Evolutionary conservation across 2,888 invertebrate species (phyloP), one percentile per base, ranked within the genome.

Genomic region (Dusona sp.): DNA sequence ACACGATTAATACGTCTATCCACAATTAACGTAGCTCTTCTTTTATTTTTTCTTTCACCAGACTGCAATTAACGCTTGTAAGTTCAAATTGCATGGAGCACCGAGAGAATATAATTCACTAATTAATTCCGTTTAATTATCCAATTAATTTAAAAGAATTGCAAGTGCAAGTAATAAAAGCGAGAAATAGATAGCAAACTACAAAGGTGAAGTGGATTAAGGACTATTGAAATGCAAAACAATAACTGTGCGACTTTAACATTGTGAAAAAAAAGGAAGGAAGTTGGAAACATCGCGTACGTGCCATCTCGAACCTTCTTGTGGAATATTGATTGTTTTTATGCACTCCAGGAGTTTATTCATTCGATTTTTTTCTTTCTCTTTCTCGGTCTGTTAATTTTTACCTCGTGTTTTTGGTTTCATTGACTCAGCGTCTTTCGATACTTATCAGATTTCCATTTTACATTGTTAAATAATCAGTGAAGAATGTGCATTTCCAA

Each of bases 121-220:
- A 36, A 61, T 64, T 29, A n/a, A 68, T 79, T 61, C 61, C n/a
- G 13, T 19, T 42, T 11, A 79, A 70, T 79, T 61, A 61, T 29
- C 3, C 7, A 29, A 48, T 16, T 38, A 48, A 72, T 57, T 38
- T 16, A 38, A 79, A 73, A 38, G 33, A 38, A 48, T 78, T 48
- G 3, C 19, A 36, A 67, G 33, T 68, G 45, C 36, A 22, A 73
- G 7, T 48, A 4, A 54, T 36, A 25, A 73, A 54, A 65, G 16
- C 29, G 11, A 42, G 9, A 64, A 72, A 42, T 38, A 16, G 19
- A 57, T 48, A 33, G 22, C 33, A 29, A 25, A 42, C 33, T 51
- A 57, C 36, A 29, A 70, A 79, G 51, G 67, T 78, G 65, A 68
- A 85, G 85, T 85, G 78, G 38, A 78, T 70, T 36, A 61, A 75